Conservation (phyloP, 2,888 invertebrate species). For the Meteorus colon region DNA sequence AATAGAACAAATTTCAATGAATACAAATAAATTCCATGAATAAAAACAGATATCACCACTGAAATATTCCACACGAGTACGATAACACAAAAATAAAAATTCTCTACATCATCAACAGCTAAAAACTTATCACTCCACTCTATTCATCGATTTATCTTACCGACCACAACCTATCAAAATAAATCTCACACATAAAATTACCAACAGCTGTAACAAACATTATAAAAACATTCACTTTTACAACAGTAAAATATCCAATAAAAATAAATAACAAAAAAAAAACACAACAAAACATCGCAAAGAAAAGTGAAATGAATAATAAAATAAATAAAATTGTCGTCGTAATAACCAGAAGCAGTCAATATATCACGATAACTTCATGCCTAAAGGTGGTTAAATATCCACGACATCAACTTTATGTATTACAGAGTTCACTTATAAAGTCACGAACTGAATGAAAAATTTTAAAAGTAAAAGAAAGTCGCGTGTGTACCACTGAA, state of each 20-base stretch:
- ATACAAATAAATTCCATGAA: not conserved
- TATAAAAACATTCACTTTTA: too few relatives aligned
- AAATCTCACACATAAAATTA: too few relatives aligned
- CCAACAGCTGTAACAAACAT: too few relatives aligned
- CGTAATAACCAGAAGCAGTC: not conserved
- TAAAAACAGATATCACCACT: not conserved
- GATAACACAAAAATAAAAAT: too few relatives aligned
- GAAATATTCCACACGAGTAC: not conserved
- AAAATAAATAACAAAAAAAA: not conserved
- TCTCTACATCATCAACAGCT: not conserved
- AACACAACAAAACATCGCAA: too few relatives aligned
- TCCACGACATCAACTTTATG: too few relatives aligned
- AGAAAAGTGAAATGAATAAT: not conserved
- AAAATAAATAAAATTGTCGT: not conserved
- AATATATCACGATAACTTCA: not conserved
- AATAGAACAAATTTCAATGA: too few relatives aligned
- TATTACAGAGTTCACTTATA: not conserved
- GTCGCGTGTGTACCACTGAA: not conserved
- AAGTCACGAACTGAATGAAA: not conserved
- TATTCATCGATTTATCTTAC: too few relatives aligned
- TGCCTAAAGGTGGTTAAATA: too few relatives aligned
- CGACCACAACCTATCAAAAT: too few relatives aligned
- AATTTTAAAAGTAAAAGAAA: constrained; percentile 1
- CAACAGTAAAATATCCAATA: too few relatives aligned
- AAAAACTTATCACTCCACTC: too few relatives aligned